Percentiles rank a stretch among this genome's conserved stretches.
phyloP scores from a whole-genome alignment of 1,140 invertebrate genomes.

The Pachypsylla venusta region DNA sequence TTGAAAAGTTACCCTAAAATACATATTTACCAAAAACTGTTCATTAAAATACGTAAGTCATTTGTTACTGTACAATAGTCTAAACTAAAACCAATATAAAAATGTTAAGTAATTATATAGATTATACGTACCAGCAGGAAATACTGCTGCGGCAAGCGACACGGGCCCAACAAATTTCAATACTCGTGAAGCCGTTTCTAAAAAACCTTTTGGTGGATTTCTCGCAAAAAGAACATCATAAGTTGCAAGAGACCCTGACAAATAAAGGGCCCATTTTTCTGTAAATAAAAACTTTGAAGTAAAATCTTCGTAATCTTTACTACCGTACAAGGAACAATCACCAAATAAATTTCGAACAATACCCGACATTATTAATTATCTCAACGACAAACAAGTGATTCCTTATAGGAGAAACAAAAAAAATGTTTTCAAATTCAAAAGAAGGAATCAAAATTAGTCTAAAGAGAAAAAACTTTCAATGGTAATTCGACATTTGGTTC shows the following conservation, averaged over 20 bases:
- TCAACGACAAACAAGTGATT: no score
- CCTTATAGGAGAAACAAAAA: no score
- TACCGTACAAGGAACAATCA: not conserved
- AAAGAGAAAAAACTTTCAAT: no score
- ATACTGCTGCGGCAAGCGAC: not conserved
- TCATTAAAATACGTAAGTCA: not conserved
- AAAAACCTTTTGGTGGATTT: not conserved
- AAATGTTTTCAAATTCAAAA: no score
- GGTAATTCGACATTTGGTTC: no score
- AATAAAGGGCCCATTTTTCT: conserved; percentile 3
- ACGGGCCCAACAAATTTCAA: not conserved
- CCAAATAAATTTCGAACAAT: not conserved
- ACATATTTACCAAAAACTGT: not conserved
- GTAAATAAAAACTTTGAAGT: not conserved
- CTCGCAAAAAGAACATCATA: not conserved
- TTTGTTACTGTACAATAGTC: not conserved
- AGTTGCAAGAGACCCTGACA: not conserved
- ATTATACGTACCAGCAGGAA: not conserved
- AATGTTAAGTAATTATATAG: not conserved
- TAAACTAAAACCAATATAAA: not conserved
- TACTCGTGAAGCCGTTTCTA: not conserved
- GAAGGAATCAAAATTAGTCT: no score
- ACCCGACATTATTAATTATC: not conserved
- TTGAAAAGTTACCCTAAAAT: no score
- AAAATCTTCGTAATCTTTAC: not conserved